phyloP scores from a whole-genome alignment of 2,113 vertebrate species.

The Oophaga pumilio region DNA sequence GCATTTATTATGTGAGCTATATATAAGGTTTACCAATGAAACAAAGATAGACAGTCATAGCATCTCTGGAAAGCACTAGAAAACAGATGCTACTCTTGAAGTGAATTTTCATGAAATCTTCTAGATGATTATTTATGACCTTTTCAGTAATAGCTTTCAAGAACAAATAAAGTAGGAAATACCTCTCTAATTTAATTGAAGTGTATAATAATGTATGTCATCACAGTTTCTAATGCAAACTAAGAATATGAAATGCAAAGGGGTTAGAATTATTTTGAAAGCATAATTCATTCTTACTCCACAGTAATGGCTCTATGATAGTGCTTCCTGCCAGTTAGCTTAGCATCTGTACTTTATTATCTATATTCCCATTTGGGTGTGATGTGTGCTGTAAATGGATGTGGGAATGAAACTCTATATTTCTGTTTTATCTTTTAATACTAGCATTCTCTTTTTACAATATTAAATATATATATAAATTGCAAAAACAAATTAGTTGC shows the following conservation, averaged over 20 bases:
- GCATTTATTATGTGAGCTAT: neutral
- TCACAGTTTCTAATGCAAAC: neutral
- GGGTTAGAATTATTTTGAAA: neutral
- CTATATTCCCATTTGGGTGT: slow-evolving; percentile 11
- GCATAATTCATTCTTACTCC: neutral
- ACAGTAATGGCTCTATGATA: neutral
- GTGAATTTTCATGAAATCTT: neutral
- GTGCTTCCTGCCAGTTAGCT: neutral
- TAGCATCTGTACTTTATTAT: slow-evolving; percentile 12
- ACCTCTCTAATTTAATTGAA: neutral
- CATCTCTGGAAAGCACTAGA: neutral
- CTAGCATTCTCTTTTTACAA: slow-evolving; percentile 19
- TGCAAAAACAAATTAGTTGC: neutral
- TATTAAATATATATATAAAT: slow-evolving; percentile 4
- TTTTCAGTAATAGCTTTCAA: neutral
- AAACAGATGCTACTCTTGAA: neutral
- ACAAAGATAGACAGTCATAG: neutral
- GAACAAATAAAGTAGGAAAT: neutral
- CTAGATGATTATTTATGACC: neutral
- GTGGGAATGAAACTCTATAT: neutral
- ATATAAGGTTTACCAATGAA: neutral
- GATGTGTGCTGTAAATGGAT: neutral
- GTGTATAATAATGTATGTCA: neutral
- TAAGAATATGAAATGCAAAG: neutral
- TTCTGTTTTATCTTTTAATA: slow-evolving; percentile 6